phyloP scores from a whole-genome alignment of 1,140 invertebrate genomes.

The roundworm (Caenorhabditis elegans) region DNA sequence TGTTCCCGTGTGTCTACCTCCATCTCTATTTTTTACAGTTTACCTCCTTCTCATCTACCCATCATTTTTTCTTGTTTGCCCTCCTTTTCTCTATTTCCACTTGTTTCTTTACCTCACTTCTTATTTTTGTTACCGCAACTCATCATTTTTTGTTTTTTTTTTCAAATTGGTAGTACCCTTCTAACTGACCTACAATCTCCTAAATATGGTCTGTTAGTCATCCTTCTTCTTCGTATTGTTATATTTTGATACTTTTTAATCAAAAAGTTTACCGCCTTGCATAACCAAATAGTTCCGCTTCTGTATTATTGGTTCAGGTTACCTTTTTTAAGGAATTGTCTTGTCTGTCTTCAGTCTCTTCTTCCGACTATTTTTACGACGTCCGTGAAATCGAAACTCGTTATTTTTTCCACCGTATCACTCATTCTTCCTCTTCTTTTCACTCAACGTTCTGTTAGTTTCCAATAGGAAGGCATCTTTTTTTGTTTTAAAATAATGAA shows the following conservation, averaged over 20 bases:
- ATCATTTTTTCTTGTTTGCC: not conserved
- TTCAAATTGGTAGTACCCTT: not conserved
- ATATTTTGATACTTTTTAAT: not conserved
- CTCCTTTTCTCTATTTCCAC: not conserved
- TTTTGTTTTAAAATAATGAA: no score
- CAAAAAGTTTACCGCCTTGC: not conserved
- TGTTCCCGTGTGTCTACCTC: not conserved
- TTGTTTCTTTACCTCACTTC: no score
- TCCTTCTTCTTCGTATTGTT: no score
- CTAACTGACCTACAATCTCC: no score
- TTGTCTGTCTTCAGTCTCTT: not conserved
- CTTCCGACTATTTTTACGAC: not conserved
- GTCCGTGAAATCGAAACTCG: conserved; percentile 15
- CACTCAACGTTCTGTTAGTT: no score
- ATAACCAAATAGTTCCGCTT: conserved; percentile 8
- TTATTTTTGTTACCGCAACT: not conserved
- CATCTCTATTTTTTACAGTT: not conserved
- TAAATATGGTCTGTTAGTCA: no score
- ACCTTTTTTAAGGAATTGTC: no score
- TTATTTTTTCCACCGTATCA: not conserved
- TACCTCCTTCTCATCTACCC: not conserved
- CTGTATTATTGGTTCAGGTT: not conserved
- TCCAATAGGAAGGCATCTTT: no score
- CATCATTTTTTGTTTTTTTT: not conserved
- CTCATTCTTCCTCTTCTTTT: not conserved